Percentiles rank a stretch among this genome's conserved stretches.
Conservation (phyloP, 2,888 invertebrate genomes). For the Lampropteryx suffumata region DNA sequence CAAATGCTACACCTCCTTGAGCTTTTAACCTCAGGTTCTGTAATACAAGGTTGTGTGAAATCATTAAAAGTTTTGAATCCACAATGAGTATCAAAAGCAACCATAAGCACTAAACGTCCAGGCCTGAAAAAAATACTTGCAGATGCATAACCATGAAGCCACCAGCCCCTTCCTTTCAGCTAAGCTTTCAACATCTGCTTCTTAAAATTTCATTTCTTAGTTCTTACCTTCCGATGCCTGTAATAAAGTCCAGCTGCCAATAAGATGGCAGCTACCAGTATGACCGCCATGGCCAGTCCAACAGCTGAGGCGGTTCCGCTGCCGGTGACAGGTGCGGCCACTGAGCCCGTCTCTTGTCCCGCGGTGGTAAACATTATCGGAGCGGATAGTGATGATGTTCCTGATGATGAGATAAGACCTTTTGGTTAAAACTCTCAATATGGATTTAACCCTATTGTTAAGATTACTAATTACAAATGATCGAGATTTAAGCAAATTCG, state of each 20-base stretch:
- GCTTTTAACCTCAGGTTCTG: slow-evolving; percentile 85
- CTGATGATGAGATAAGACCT: slow-evolving; percentile 54
- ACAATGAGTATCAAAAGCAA: no score
- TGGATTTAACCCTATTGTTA: no score
- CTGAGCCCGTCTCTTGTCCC: slow-evolving; percentile 88
- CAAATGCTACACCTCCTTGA: slow-evolving; percentile 91
- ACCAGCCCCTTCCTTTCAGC: no score
- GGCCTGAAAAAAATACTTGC: no score
- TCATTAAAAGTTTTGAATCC: no score
- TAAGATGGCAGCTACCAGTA: slow-evolving; percentile 84
- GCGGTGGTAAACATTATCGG: slow-evolving; percentile 89
- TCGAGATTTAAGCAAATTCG: no score
- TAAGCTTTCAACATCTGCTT: no score
- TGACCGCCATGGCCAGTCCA: slow-evolving; percentile 84
- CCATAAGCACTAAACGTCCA: no score
- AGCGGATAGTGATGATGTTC: slow-evolving; percentile 88
- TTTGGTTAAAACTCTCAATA: no score
- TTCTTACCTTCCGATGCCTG: slow-evolving; percentile 82
- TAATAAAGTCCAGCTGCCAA: slow-evolving; percentile 85
- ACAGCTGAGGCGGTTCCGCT: slow-evolving; percentile 85
- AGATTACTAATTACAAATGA: no score
- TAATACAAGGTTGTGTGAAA: slow-evolving; percentile 25
- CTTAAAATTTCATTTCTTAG: no score
- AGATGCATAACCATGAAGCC: no score
- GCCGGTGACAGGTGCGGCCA: slow-evolving; percentile 82